Evolutionary conservation across 2,888 invertebrate species (phyloP), one percentile per base, ranked within the genome.

Genomic region (Stenoptilia bipunctidactyla): DNA sequence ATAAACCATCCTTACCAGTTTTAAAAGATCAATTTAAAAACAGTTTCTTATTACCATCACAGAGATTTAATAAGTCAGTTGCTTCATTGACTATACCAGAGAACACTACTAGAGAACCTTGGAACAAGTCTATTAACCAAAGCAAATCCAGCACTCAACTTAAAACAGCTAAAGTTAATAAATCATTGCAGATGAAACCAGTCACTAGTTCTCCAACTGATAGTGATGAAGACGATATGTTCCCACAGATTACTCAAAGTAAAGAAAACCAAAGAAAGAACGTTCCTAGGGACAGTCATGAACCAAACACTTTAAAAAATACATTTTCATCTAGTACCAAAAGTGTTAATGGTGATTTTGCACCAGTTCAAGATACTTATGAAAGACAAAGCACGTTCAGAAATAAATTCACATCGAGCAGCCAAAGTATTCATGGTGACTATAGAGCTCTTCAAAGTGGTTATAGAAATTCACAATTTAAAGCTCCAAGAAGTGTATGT

Each of bases 21-120:
- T 64, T 59, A 47, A 69, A 61, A 49, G 64, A 75, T 1, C 61
- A 68, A 49, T 71, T 76, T 45, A 52, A 52, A 53, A 67, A 52
- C 54, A 57, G 63, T 14, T 65, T 58, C 50, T 45, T 58, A 14
- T 51, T 74, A 13, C 72, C 72, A 45, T 68, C 67, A 38, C 68
- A 76, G 51, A 69, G 73, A 45, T 75, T 76, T 43, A 63, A 69
- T 37, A 60, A 49, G 42, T 59, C 66, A 13, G 40, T 55, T 40
- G 56, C 55, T 41, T 48, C 52, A 34, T 40, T 54, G 36, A 47
- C 53, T 20, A 67, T 66, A 45, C 49, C 48, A 33, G 61, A 66
- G 47, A 51, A 40, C 12, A 30, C n/a, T n/a, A n/a, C n/a, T 20
- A 20, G 8, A 20, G 20, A 20, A 20, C 3, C 4, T 20, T 20